Percentiles rank a stretch among this genome's conserved stretches.
Conservation (phyloP, 23 tunicate genomes). For the Styela clava region DNA sequence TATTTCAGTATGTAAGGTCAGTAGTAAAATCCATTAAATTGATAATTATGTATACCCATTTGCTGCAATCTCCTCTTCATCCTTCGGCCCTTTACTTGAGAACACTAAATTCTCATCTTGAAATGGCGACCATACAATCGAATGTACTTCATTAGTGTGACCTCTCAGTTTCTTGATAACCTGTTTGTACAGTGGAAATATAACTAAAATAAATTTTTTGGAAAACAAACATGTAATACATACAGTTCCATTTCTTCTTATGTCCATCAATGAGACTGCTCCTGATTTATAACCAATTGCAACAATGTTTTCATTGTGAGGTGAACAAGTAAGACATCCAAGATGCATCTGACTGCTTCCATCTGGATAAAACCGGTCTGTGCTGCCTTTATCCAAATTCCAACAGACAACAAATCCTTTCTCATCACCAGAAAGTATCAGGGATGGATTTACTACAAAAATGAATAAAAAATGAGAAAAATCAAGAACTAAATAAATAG, state of each 20-base stretch:
- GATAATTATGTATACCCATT: neutral
- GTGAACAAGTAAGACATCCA: slow-evolving; percentile 60
- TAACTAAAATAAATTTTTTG: too few relatives aligned
- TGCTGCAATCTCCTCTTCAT: neutral
- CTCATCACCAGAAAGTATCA: slow-evolving; percentile 81
- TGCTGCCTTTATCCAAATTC: slow-evolving; percentile 35
- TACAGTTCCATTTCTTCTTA: slow-evolving; percentile 55
- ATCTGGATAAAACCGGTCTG: slow-evolving; percentile 54
- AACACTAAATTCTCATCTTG: slow-evolving; percentile 22
- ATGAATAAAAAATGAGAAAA: neutral
- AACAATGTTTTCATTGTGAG: slow-evolving; percentile 47
- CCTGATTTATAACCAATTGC: slow-evolving; percentile 86
- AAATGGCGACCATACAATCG: slow-evolving; percentile 59
- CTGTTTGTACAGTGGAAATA: too few relatives aligned
- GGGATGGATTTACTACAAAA: slow-evolving; percentile 39
- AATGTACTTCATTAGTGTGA: slow-evolving; percentile 79
- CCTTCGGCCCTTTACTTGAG: neutral
- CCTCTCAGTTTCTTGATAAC: slow-evolving; percentile 67
- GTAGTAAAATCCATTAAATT: too few relatives aligned
- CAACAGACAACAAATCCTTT: slow-evolving; percentile 75
- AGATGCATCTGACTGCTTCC: slow-evolving; percentile 47
- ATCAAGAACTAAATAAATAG: neutral
- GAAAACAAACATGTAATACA: too few relatives aligned
- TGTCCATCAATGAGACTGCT: slow-evolving; percentile 66
- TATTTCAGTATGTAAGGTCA: too few relatives aligned